Evolutionary conservation across 2,888 invertebrate species (phyloP).

Genomic region (Asteroscopus sphinx): DNA sequence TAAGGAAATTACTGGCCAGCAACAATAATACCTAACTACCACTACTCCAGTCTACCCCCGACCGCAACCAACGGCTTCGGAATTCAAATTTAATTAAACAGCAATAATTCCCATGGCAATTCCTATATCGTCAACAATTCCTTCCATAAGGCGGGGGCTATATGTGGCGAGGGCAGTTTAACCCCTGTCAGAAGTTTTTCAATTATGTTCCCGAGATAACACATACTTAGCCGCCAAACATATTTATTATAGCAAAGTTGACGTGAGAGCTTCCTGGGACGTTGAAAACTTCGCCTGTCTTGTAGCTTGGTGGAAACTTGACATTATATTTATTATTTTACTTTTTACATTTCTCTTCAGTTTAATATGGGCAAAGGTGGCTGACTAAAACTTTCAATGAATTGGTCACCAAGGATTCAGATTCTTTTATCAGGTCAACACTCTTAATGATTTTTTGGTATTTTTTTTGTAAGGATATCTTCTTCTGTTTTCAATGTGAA

Average conservation of each 20-base stretch:
- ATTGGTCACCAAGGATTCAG: too few species aligned
- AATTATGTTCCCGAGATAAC: constrained; percentile 81
- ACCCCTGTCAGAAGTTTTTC: constrained; percentile 87
- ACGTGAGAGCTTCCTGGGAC: constrained; percentile 37
- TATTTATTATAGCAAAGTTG: constrained; percentile 78
- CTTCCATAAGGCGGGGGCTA: constrained; percentile 25
- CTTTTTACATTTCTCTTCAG: not conserved
- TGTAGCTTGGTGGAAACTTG: not conserved
- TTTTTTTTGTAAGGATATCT: too few species aligned
- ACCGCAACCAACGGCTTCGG: not conserved
- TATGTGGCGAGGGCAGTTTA: constrained; percentile 66
- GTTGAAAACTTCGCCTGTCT: constrained; percentile 37
- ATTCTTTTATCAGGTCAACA: too few species aligned
- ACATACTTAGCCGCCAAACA: constrained; percentile 71
- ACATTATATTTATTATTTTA: not conserved
- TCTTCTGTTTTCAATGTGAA: too few species aligned
- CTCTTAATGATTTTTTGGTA: too few species aligned
- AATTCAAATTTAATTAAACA: constrained; percentile 34
- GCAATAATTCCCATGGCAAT: constrained; percentile 27
- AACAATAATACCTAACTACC: too few species aligned
- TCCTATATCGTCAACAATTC: constrained; percentile 14
- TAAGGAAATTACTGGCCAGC: not conserved
- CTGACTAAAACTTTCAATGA: too few species aligned
- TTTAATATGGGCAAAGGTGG: too few species aligned
- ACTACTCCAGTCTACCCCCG: not conserved